A percentile compares a stretch with the other conserved stretches of the same genome.
Conservation (phyloP, 2,888 invertebrate species). For the Melanophora roralis region DNA sequence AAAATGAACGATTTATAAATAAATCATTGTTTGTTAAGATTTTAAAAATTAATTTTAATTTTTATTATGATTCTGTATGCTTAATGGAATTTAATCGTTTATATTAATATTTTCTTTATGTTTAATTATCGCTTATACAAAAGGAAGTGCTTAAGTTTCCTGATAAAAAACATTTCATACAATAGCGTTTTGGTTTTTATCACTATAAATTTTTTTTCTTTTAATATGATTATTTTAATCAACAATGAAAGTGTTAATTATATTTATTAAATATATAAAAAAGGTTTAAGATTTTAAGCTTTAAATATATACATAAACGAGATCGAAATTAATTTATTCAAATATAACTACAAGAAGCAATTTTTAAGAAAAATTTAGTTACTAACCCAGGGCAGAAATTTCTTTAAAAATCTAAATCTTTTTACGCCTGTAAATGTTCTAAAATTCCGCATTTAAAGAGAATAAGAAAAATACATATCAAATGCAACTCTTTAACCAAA, state of each 20-base stretch:
- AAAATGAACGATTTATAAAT: slow-evolving; percentile 35
- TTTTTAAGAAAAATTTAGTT: too few species aligned
- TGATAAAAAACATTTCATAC: slow-evolving; percentile 55
- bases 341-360: background rate
- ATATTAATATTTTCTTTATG: slow-evolving; percentile 56
- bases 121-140: slow-evolving; percentile 43
- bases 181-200: slow-evolving; percentile 55
- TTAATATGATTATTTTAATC: slow-evolving; percentile 10
- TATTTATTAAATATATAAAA: slow-evolving; percentile 33
- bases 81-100: slow-evolving; percentile 50
- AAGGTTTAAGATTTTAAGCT: background rate
- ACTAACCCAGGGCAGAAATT: too few species aligned
- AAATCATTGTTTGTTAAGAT: slow-evolving; percentile 48
- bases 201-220: slow-evolving; percentile 47
- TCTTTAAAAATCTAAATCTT: too few species aligned
- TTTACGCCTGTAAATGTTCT: too few species aligned
- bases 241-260: slow-evolving; percentile 44
- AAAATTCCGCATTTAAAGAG: too few species aligned
- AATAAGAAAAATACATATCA: too few species aligned
- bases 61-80: slow-evolving; percentile 22
- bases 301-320: background rate
- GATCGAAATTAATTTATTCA: background rate
- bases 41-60: slow-evolving; percentile 20
- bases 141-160: slow-evolving; percentile 55
- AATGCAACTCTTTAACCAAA: too few species aligned